Evolutionary conservation across 2,888 invertebrate species (phyloP).

Genomic region (Dusona sp.): DNA sequence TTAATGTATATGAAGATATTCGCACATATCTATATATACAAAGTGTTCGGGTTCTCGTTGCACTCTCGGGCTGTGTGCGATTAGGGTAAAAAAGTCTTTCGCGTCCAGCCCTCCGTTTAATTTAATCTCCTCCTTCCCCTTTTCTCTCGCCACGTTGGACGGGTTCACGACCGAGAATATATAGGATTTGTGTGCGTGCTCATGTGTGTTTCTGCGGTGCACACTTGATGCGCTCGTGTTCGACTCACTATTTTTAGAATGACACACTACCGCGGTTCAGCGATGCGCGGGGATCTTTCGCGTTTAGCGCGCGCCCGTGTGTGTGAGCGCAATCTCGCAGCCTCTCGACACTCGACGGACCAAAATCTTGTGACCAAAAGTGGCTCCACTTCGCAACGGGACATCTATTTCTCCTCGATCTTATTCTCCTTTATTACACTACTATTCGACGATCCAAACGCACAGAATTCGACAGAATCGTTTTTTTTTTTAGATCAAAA

Average conservation of each 20-base stretch:
- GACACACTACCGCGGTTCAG: slow-evolving; percentile 83
- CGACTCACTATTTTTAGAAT: slow-evolving; percentile 81
- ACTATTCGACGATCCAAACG: background rate
- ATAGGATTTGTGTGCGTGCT: background rate
- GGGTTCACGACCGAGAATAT: slow-evolving; percentile 80
- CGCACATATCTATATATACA: background rate
- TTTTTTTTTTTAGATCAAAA: background rate
- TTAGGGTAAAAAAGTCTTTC: slow-evolving; percentile 59
- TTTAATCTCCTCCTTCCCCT: slow-evolving; percentile 72
- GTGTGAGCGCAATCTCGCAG: slow-evolving; percentile 42
- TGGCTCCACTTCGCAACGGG: slow-evolving; percentile 56
- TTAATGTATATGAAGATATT: background rate
- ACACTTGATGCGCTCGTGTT: slow-evolving; percentile 65
- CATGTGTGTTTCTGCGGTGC: slow-evolving; percentile 4
- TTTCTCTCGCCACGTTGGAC: slow-evolving; percentile 69
- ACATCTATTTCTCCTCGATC: slow-evolving; percentile 20
- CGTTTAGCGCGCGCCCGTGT: slow-evolving; percentile 11
- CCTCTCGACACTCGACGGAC: slow-evolving; percentile 54
- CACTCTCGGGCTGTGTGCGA: slow-evolving; percentile 23
- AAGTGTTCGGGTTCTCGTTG: slow-evolving; percentile 21
- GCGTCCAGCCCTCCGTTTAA: slow-evolving; percentile 72
- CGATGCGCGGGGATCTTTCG: slow-evolving; percentile 72
- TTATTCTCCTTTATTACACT: background rate
- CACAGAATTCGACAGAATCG: background rate
- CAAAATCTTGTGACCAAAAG: slow-evolving; percentile 78